Evolutionary conservation across 2,113 vertebrate genomes (phyloP), one percentile per base, ranked within the genome.

Genomic region (Xiphorhynchus elegans): DNA sequence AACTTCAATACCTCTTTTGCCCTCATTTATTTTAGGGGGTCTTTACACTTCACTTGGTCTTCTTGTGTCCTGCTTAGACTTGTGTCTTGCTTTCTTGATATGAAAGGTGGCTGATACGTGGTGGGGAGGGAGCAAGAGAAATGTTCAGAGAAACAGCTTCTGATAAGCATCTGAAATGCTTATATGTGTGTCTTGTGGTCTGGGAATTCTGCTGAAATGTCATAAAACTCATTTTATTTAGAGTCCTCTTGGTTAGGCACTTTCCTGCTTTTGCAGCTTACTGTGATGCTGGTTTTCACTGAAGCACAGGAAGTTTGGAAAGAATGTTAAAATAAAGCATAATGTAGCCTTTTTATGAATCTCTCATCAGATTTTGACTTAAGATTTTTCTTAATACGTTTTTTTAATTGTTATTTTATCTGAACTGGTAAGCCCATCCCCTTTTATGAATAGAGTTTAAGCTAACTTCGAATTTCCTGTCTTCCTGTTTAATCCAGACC

Each of bases 401-500:
- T 76, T 76, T 89, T 23, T 2, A 64, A 88, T 88, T 55, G 9
- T 77, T 93, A 84, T 88, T 94, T 95, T 95, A 91, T 96, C 93
- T 94, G 88, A 93, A 68, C 52, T 80, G 73, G 55, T 86, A 94
- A 94, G 88, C 83, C 90, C 79, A 95, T 90, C 94, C 94, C 76
- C 49, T 93, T 74, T 93, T 84, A 84, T 95, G 95, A 97, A 96
- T 94, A 94, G 93, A 84, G 85, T 88, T 86, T 80, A 88, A 95
- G 92, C 63, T 96, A 95, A 96, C 93, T 96, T 96, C 90, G 93
- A 93, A 92, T 96, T 96, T 97, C 95, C 95, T 97, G 95, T 91
- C 95, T 96, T 97, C 95, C 96, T 97, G 95, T 97, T 97, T 96
- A 96, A 97, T 94, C 68, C 95, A 94, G 95, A 86, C 79, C 85